A percentile compares a stretch with the other conserved stretches of the same genome.
These are phyloP conservation scores for Cottus gobio DNA, from an alignment of 2,113 vertebrate species.

Conservation along the genomic window DNA sequence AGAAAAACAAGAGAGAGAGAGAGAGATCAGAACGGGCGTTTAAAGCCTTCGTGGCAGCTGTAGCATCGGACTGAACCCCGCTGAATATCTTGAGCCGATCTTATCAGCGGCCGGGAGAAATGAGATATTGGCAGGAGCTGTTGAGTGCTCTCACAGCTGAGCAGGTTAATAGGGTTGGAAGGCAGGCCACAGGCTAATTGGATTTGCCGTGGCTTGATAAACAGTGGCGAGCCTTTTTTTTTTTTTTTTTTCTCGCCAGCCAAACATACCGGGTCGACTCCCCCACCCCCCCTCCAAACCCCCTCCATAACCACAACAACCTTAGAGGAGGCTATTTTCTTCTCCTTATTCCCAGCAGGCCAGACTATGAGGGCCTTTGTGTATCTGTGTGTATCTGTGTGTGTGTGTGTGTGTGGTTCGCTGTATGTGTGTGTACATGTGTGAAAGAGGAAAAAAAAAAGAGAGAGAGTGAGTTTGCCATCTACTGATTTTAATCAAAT, in stretches of 20 bases:
- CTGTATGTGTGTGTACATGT: conserved; percentile 39
- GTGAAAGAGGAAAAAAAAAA: conserved; percentile 57
- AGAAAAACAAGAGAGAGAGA: conserved; percentile 43
- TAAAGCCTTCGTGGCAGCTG: conserved; percentile 79
- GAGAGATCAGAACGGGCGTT: conserved; percentile 77
- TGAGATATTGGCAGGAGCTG: conserved; percentile 97
- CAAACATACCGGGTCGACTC: conserved; percentile 79
- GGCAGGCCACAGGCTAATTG: conserved; percentile 96
- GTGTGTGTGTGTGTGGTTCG: conserved; percentile 47
- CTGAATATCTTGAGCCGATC: conserved; percentile 94
- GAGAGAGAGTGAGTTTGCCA: conserved; percentile 76
- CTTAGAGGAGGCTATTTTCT: conserved; percentile 73
- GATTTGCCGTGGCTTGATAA: conserved; percentile 96
- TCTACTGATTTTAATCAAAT: conserved; percentile 89
- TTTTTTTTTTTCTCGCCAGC: too few relatives aligned
- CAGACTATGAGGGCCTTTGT: conserved; percentile 62
- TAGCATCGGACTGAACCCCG: conserved; percentile 87
- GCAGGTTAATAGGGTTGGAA: conserved; percentile 96
- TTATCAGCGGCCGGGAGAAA: conserved; percentile 93
- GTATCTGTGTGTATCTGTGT: conserved; percentile 48
- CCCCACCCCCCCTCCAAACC: conserved; percentile 38
- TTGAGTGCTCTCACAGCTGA: conserved; percentile 91
- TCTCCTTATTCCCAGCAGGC: conserved; percentile 79
- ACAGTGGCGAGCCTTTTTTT: conserved; percentile 87
- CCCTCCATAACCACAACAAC: conserved; percentile 66